A percentile compares a stretch with the other conserved stretches of the same genome.
Conservation (phyloP, 2,113 vertebrate species). For the Hymenochirus boettgeri region DNA sequence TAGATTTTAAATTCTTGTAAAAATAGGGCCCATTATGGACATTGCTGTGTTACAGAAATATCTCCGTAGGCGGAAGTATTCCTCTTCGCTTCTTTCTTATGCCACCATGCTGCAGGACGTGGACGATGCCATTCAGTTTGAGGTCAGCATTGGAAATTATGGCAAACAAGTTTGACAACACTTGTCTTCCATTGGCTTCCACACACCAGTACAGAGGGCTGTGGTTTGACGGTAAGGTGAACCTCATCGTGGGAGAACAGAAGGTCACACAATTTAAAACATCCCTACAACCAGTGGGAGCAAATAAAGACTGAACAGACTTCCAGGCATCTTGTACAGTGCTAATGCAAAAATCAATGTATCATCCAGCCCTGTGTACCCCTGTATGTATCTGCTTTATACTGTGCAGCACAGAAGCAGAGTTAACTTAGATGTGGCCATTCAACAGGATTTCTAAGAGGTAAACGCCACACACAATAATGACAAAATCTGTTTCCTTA, state of each 20-base stretch:
- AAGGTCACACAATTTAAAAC: not conserved
- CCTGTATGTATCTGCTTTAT: too few species aligned
- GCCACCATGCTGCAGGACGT: conserved; percentile 89
- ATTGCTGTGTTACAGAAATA: conserved; percentile 70
- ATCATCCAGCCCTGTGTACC: too few species aligned
- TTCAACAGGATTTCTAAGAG: too few species aligned
- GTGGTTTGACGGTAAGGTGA: conserved; percentile 83
- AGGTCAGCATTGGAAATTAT: conserved; percentile 97
- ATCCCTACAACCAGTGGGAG: not conserved
- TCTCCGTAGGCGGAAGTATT: conserved; percentile 86
- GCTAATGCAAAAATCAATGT: too few species aligned
- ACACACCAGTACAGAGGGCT: conserved; percentile 92
- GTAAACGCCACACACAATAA: too few species aligned
- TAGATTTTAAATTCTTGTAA: too few species aligned
- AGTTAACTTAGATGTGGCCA: too few species aligned
- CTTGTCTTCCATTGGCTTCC: conserved; percentile 89
- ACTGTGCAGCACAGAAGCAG: too few species aligned
- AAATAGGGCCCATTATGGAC: too few species aligned
- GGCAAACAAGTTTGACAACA: conserved; percentile 91
- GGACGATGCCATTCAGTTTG: conserved; percentile 87
- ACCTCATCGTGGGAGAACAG: not conserved
- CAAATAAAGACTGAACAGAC: not conserved
- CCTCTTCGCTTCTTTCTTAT: conserved; percentile 88
- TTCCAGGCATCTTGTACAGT: not conserved
- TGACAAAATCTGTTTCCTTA: too few species aligned